Evolutionary conservation across 2,797 vertebrate genomes (phyloP).

Genomic region (Eospalax fontanierii): DNA sequence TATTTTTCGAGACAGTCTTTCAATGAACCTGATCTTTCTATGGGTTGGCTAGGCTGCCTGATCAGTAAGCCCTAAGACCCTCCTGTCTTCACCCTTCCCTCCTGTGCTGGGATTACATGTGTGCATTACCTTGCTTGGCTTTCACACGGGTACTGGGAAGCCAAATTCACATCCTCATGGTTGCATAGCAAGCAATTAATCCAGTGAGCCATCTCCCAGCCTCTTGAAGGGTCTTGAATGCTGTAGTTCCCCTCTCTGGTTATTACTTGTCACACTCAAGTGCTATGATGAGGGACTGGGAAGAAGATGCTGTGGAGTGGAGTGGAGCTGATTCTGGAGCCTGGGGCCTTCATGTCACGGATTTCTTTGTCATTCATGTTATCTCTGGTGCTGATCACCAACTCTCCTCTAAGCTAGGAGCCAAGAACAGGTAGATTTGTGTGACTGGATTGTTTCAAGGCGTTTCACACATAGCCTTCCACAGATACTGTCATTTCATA

Average conservation of each 20-base stretch:
- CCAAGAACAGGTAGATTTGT: background rate
- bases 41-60: background rate
- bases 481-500: background rate
- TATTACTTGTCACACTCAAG: background rate
- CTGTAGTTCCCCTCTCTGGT: background rate
- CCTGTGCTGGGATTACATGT: background rate
- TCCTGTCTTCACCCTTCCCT: background rate
- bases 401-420: background rate
- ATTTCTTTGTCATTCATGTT: background rate
- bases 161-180: background rate
- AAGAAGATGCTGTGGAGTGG: background rate
- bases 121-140: too few species aligned
- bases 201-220: too few species aligned
- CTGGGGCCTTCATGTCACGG: background rate
- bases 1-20: background rate
- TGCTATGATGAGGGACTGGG: background rate
- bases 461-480: background rate
- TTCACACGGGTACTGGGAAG: background rate
- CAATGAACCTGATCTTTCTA: background rate
- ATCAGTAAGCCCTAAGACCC: too few species aligned
- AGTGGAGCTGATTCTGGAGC: background rate
- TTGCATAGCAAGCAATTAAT: background rate
- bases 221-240: background rate
- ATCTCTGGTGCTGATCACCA: fast-evolving
- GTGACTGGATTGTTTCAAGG: too few species aligned